Evolutionary conservation across 2,113 vertebrate species (phyloP), one percentile per base, ranked within the genome.

Genomic region (Tenebrosternarchus preto): DNA sequence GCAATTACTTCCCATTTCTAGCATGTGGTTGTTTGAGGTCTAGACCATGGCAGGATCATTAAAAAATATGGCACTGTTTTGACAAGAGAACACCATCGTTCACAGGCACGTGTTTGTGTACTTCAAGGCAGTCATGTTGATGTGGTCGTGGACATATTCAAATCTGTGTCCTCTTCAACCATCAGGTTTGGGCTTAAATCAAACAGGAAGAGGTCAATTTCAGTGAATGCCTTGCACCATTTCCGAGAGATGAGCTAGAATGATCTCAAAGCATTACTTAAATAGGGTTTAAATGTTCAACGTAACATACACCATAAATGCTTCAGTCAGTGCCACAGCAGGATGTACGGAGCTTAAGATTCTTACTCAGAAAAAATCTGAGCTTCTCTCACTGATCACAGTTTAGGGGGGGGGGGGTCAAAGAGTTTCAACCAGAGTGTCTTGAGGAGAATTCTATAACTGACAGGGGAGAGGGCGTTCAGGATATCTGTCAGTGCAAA

Each of bases 341-440:
- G 39, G 63, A 76, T 5, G 24, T 36, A 55, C 76, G 72, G 79
- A 63, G 76, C 85, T 80, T 83, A 73, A 79, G 77, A 82, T 78
- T 82, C 81, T 90, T 84, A 79, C 5, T 78, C 74, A 78, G 84
- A 50, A 50, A n/a, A 15, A 50, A 50, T 50, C 43, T 50, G 43
- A 50, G 85, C 60, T 73, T 33, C 36, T 39, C 84, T 77, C 77
- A 84, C 80, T 60, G 84, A 33, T 85, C 81, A 83, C 2, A 33
- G 39, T 86, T 85, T 83, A 90, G 20, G 70, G 87, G 84, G 73
- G 84, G 88, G 88, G 87, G 89, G 39, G n/a, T n/a, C n/a, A n/a
- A n/a, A n/a, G n/a, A 81, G 84, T 90, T 91, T 91, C 86, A 83
- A 82, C 88, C 85, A 82, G 46, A 82, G 81, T 87, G 88, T 84